Evolutionary conservation across 2,113 vertebrate species (phyloP).

Genomic region (Lepidiolamprologus cunningtoni): DNA sequence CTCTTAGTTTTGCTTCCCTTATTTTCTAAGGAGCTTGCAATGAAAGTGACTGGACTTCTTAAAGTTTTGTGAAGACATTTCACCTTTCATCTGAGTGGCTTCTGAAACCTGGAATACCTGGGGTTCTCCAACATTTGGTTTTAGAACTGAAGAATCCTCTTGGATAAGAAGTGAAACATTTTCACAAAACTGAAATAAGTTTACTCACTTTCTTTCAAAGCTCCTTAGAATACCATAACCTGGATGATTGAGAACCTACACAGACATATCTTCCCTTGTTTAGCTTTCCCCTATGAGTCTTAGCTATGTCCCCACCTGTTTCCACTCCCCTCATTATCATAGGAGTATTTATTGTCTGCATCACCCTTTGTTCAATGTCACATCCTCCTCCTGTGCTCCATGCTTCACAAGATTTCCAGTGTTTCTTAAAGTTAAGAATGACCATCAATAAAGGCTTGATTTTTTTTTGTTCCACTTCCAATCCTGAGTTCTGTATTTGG

Average conservation of each 20-base stretch:
- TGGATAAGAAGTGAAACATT: not conserved
- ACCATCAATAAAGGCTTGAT: not conserved
- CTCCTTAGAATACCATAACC: not conserved
- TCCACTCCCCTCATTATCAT: not conserved
- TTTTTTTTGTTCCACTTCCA: not conserved
- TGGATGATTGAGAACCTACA: not conserved
- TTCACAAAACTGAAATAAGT: not conserved
- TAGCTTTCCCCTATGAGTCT: not conserved
- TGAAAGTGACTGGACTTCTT: not conserved
- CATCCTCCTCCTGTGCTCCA: not conserved
- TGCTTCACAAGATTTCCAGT: not conserved
- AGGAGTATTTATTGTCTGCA: not conserved
- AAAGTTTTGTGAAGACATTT: not conserved
- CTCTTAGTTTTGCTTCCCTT: not conserved
- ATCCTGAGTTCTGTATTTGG: not conserved
- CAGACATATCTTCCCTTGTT: not conserved
- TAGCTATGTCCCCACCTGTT: not conserved
- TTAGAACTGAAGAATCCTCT: not conserved
- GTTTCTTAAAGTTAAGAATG: not conserved
- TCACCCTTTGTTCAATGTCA: not conserved
- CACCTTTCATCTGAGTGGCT: not conserved
- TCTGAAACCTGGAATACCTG: not conserved
- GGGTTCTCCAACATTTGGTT: not conserved
- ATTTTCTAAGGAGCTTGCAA: not conserved
- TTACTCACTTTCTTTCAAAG: not conserved